Evolutionary conservation across 1,140 invertebrate species (phyloP), one percentile per base, ranked within the genome.

Genomic region (Nephotettix cincticeps): DNA sequence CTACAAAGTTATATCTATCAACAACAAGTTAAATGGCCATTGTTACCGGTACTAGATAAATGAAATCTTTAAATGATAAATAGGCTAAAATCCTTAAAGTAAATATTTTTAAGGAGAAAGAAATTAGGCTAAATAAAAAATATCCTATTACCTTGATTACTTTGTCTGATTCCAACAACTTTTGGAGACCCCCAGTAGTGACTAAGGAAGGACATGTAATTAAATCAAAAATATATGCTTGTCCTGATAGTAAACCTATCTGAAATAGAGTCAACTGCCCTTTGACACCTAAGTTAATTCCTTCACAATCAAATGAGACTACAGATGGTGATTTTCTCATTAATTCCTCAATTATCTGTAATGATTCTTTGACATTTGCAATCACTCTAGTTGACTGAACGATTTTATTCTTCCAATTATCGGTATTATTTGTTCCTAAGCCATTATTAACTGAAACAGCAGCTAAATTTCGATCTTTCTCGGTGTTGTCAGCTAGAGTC

Each of bases 61-160:
- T n/a, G n/a, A n/a, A n/a, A n/a, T n/a, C n/a, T n/a, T n/a, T n/a
- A n/a, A n/a, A n/a, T n/a, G n/a, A n/a, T n/a, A n/a, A n/a, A n/a
- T n/a, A n/a, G n/a, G n/a, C n/a, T n/a, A n/a, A n/a, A n/a, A n/a
- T n/a, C n/a, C n/a, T n/a, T n/a, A n/a, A n/a, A n/a, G n/a, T n/a
- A n/a, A n/a, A n/a, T n/a, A n/a, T n/a, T n/a, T n/a, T n/a, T n/a
- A n/a, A n/a, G n/a, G n/a, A n/a, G n/a, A n/a, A n/a, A n/a, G n/a
- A n/a, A n/a, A n/a, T n/a, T n/a, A n/a, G n/a, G n/a, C n/a, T n/a
- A n/a, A n/a, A n/a, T n/a, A n/a, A n/a, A n/a, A n/a, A n/a, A n/a
- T n/a, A n/a, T n/a, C n/a, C n/a, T n/a, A n/a, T 78, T 81, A 92
- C 94, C 87, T 99, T 99, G 40, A 95, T 83, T 74, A 98, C 88